Conservation (phyloP, 2,888 invertebrate species). For the Masnerella sp. region DNA sequence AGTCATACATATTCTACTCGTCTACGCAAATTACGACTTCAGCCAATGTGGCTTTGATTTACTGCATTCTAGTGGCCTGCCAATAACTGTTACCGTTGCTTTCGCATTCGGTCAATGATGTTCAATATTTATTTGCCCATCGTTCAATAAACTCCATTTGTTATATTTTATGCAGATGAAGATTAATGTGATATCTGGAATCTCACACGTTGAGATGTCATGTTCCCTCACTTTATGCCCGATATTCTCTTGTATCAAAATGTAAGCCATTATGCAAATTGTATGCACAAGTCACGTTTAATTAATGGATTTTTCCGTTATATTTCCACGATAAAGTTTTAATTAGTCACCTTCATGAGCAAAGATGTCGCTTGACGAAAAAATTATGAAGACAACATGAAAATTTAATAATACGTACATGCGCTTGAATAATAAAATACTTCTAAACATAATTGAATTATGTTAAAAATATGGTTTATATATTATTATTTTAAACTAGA, state of each 20-base stretch:
- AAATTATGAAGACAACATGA: too few relatives aligned
- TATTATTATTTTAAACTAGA: too few relatives aligned
- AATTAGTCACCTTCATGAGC: too few relatives aligned
- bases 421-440: too few relatives aligned
- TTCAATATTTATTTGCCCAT: constrained; percentile 32
- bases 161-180: constrained; percentile 21
- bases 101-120: constrained; percentile 24
- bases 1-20: constrained; percentile 41
- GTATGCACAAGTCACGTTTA: background rate
- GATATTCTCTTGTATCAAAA: background rate
- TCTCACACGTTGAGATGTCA: constrained; percentile 1
- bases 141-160: constrained; percentile 32
- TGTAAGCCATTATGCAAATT: background rate
- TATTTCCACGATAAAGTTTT: too few relatives aligned
- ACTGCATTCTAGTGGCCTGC: constrained; percentile 33
- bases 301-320: constrained; percentile 12
- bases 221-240: background rate
- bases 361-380: too few relatives aligned
- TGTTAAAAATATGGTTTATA: too few relatives aligned
- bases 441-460: too few relatives aligned
- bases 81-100: constrained; percentile 47
- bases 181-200: constrained; percentile 25
- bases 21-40: constrained; percentile 45
- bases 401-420: too few relatives aligned
- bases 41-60: constrained; percentile 36